Base-by-base conservation (phyloP, 2,888 invertebrate species). In the Lamellibrachia columna region DNA sequence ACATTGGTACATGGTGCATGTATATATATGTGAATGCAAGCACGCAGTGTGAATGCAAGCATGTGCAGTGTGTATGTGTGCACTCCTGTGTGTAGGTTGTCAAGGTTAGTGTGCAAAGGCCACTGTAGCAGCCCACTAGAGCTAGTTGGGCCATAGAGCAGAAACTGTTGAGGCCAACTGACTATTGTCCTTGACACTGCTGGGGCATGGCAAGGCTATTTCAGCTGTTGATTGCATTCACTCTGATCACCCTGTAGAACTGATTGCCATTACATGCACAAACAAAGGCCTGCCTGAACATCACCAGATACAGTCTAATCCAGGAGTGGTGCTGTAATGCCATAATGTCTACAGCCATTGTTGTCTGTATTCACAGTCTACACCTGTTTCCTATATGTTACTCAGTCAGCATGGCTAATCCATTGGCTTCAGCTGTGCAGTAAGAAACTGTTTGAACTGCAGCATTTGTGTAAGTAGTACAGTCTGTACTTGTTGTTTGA, bases 271-370 rank as follows among this genome's bases (percentile, higher is more conserved):
- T 75, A 1, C 75, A 75, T 75, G 22, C 75, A 75, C 22, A 15
- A 75, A 75, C 75, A 75, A n/a, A 75, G 6, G 75, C 22, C n/a
- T n/a, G 15, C 3, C 75, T 22, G 75, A n/a, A 75, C n/a, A 75
- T 75, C 75, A 75, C 22, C 75, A 75, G 75, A 75, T 75, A 22
- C 75, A 75, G 75, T 75, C 75, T 75, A 75, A 75, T 75, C 75
- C 75, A 75, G 22, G 75, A 75, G 75, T 75, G 75, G n/a, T 75
- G 22, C 75, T 75, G 22, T 75, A 75, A 75, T 75, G 75, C 22
- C 75, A 75, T 75, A 75, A 75, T 75, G 22, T 75, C 22, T 22
- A 75, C 75, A 75, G 75, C 75, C 75, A 75, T 75, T 75, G 75
- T 75, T 75, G 75, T 75, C 75, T 75, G 75, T n/a, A 75, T 75